Evolutionary conservation across 2,888 invertebrate genomes (phyloP), one percentile per base, ranked within the genome.

Genomic region (Ophonus ardosiacus): DNA sequence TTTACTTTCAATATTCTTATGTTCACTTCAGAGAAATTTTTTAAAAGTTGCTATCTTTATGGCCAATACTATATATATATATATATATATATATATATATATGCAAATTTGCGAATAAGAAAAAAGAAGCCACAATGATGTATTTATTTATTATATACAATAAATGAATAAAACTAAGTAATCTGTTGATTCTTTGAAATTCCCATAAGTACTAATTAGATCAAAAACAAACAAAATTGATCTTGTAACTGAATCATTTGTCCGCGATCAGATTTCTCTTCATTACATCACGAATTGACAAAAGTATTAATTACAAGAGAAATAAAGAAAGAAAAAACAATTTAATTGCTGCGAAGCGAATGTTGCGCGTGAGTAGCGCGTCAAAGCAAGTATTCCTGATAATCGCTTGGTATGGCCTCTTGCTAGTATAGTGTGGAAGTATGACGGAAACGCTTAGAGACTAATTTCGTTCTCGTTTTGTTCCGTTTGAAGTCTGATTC

Each of bases 381-480:
- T 78, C 78, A 78, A 78, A 78, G 78, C 57, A 56, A 57, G 78
- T 57, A 78, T 78, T 78, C 21, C 15, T 57, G 57, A 57, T 78
- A 78, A 78, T 31, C 57, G 57, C 57, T 51, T 17, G 8, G 68
- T 17, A 13, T 31, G 31, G 31, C 5, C 5, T 31, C 31, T 31
- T 65, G 71, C 18, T 15, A 15, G 43, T 13, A 4, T 8, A 59
- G 17, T 17, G 21, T 10, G 21, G 65, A 31, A 0, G 15, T 13
- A 43, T 31, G 31, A 31, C 31, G 18, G 18, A 18, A 31, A 31
- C 31, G 31, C 17, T 76, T 15, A 8, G 51, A 31, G 40, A 56
- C 78, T 78, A 40, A 63, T 81, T 61, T 65, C 81, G n/a, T 56
- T 78, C 81, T 81, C 63, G 81, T 65, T 81, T 81, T 65, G 81